Base-by-base conservation (phyloP, 2,888 invertebrate genomes). In the Thelaira solivaga region DNA sequence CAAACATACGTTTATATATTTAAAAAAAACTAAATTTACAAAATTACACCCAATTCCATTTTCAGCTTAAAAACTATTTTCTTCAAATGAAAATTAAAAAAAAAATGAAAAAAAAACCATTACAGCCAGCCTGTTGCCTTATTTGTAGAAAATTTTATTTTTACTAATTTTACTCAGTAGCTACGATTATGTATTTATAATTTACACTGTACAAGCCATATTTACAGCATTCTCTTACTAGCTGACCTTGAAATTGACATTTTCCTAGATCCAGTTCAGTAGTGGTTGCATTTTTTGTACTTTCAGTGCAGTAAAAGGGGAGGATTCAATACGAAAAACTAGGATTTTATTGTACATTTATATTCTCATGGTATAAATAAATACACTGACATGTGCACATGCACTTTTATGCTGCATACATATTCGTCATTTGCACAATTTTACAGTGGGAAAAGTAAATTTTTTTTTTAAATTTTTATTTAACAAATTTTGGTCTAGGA, bases 181-280 rank as follows among this genome's bases (percentile, higher is more conserved):
- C 8, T 34, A 4, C 11, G n/a, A 11, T 34, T 31, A 31, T 31
- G 31, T 10, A 31, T 39, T 4, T 16, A 39, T 6, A 26, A 5
- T 26, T 5, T 26, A 5, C 6, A 26, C 6, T 26, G 6, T 26
- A 26, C 26, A 6, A 26, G 26, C 26, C 57, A 34, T 55, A 53
- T 22, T 26, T 49, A 24, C 36, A 64, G 68, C 64, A 57, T 59
- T 74, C 34, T 53, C 26, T 59, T 64, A 53, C 49, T 62, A 53
- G 41, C 68, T 81, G 80, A 80, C 81, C 81, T 81, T 81, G 78
- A 80, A 80, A 78, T 68, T 76, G 64, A 76, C 73, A 76, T 80
- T 78, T 72, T 59, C 49, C 49, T 16, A 49, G 51, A 49, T 67
- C 8, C 22, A 39, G 34, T 26, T n/a, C n/a, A 24, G 59, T 18